A percentile compares a stretch with the other conserved stretches of the same genome.
Conservation (phyloP, 2,888 invertebrate species). For the Drosophila diplacantha region DNA sequence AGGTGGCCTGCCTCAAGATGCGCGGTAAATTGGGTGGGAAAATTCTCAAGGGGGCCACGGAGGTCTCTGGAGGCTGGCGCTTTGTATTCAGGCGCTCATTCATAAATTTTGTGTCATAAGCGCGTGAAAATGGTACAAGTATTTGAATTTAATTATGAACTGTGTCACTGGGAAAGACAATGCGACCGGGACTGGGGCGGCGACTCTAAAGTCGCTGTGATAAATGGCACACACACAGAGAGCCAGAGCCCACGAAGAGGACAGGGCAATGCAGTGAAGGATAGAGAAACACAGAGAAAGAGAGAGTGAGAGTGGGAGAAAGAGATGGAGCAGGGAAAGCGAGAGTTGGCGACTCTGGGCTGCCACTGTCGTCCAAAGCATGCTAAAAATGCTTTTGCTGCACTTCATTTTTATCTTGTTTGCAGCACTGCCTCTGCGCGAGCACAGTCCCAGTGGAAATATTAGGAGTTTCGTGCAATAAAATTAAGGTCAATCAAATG, state of each 20-base stretch:
- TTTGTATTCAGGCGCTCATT: slow-evolving; percentile 51
- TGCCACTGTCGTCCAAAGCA: slow-evolving; percentile 40
- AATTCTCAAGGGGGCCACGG: background rate
- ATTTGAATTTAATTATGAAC: slow-evolving; percentile 71
- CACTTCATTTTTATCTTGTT: slow-evolving; percentile 58
- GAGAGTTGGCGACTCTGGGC: slow-evolving; percentile 43
- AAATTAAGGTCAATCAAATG: background rate
- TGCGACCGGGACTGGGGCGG: slow-evolving; percentile 39
- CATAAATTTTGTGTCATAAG: slow-evolving; percentile 69
- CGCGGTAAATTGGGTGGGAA: slow-evolving; percentile 3
- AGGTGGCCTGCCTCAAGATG: slow-evolving; percentile 50
- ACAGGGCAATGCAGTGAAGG: background rate
- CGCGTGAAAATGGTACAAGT: slow-evolving; percentile 63
- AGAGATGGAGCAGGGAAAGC: slow-evolving; percentile 9
- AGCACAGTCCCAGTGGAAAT: slow-evolving; percentile 4
- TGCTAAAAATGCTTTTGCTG: slow-evolving; percentile 55
- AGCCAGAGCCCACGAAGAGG: slow-evolving; percentile 6
- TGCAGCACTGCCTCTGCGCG: slow-evolving; percentile 8
- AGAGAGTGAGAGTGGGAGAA: background rate
- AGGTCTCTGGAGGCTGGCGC: slow-evolving; percentile 9
- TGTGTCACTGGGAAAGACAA: slow-evolving; percentile 57
- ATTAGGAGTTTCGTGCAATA: background rate
- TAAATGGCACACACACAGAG: slow-evolving; percentile 53
- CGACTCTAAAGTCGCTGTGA: slow-evolving; percentile 59
- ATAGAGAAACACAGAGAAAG: background rate